Evolutionary conservation across 1,140 invertebrate species (phyloP).

Genomic region (Oncopodura yosiiana): DNA sequence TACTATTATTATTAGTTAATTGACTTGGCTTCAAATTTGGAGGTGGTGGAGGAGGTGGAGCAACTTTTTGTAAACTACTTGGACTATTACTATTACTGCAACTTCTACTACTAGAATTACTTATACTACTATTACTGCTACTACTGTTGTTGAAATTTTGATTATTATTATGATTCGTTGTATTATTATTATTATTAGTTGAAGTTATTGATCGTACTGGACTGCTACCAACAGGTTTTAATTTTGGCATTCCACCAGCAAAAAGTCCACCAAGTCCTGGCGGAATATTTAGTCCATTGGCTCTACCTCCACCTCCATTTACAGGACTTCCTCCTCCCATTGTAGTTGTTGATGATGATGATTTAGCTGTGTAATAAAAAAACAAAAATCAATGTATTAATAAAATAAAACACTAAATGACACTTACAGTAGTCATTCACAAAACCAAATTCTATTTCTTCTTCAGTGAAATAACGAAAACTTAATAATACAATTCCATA

Average conservation of each 20-base stretch:
- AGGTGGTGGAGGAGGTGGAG: constrained; percentile 13
- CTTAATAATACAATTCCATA: constrained; percentile 14
- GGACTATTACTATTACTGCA: constrained; percentile 7
- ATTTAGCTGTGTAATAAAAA: background rate
- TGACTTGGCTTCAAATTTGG: constrained; percentile 19
- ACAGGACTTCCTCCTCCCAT: constrained; percentile 14
- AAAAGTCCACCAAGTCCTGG: constrained; percentile 61
- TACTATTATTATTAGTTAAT: constrained; percentile 10
- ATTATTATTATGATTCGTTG: constrained; percentile 13
- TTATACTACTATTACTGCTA: constrained; percentile 9
- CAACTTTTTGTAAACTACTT: constrained; percentile 17
- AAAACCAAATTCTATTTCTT: constrained; percentile 5
- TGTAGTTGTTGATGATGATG: constrained; percentile 9
- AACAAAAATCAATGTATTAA: background rate
- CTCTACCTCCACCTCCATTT: constrained; percentile 34
- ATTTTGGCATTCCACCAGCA: constrained; percentile 75
- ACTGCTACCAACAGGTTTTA: constrained; percentile 59
- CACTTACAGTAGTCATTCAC: background rate
- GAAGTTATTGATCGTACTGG: background rate
- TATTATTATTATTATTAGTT: constrained; percentile 12
- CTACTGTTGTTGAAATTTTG: constrained; percentile 5
- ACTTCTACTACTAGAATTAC: constrained; percentile 13
- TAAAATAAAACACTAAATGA: background rate
- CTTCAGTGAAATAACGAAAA: constrained; percentile 13
- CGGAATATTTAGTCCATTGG: constrained; percentile 35